These are phyloP conservation scores for Aphidius colemani DNA, from an alignment of 2,888 invertebrate species.

Conservation along the genomic window DNA sequence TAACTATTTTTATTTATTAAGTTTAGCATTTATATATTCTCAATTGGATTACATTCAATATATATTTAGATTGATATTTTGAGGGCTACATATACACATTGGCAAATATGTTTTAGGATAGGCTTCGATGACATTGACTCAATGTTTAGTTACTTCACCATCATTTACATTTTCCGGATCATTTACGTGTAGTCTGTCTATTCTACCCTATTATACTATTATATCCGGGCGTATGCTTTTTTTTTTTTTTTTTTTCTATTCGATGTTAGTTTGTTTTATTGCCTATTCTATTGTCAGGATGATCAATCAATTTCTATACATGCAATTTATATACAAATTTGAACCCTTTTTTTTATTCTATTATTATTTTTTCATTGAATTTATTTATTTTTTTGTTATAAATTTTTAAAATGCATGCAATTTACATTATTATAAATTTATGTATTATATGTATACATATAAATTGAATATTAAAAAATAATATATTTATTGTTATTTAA, in stretches of 20 bases:
- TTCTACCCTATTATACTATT: constrained; percentile 12
- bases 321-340: constrained; percentile 15
- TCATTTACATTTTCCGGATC: constrained; percentile 32
- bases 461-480: no score
- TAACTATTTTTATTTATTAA: neutral
- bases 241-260: constrained; percentile 19
- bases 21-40: neutral
- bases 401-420: no score
- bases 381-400: no score
- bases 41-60: neutral
- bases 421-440: no score
- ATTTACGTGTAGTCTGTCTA: constrained; percentile 23
- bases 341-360: neutral
- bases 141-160: constrained; percentile 1
- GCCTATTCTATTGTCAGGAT: constrained; percentile 1
- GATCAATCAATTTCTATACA: constrained; percentile 23
- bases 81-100: no score
- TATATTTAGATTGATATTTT: no score
- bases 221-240: constrained; percentile 10
- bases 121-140: neutral
- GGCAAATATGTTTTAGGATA: neutral
- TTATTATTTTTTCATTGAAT: no score
- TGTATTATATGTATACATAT: no score
- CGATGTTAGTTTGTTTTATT: neutral
- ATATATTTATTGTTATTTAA: no score